Conservation (phyloP, 2,113 vertebrate genomes). For the Sylvilagus bachmani region DNA sequence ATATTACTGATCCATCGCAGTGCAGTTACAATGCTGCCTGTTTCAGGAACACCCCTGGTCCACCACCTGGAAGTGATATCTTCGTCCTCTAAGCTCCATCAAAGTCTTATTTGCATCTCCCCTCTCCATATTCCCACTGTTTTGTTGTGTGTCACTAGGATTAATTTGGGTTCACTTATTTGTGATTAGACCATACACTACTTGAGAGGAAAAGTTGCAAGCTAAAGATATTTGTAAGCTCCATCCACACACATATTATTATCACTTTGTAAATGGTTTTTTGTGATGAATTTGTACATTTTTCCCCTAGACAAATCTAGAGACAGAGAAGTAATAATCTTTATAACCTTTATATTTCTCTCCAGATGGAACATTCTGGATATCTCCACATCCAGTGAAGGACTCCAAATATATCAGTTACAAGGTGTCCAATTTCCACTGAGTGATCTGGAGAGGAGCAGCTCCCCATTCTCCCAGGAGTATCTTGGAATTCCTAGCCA, state of each 20-base stretch:
- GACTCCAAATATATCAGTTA: neutral
- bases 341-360: neutral
- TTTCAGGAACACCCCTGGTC: neutral
- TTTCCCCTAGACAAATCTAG: neutral
- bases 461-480: neutral
- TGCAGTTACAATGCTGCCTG: neutral
- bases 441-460: neutral
- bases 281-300: neutral
- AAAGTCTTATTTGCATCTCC: neutral
- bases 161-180: neutral
- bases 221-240: neutral
- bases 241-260: neutral
- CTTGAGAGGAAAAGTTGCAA: neutral
- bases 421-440: neutral
- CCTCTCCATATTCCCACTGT: neutral
- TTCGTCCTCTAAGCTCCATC: neutral
- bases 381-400: neutral
- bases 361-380: neutral
- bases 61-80: neutral
- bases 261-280: neutral
- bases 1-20: neutral
- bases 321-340: neutral
- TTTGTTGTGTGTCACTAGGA: neutral
- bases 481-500: neutral
- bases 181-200: neutral